phyloP scores from a whole-genome alignment of 1,140 invertebrate genomes.

The Hyles euphorbiae region DNA sequence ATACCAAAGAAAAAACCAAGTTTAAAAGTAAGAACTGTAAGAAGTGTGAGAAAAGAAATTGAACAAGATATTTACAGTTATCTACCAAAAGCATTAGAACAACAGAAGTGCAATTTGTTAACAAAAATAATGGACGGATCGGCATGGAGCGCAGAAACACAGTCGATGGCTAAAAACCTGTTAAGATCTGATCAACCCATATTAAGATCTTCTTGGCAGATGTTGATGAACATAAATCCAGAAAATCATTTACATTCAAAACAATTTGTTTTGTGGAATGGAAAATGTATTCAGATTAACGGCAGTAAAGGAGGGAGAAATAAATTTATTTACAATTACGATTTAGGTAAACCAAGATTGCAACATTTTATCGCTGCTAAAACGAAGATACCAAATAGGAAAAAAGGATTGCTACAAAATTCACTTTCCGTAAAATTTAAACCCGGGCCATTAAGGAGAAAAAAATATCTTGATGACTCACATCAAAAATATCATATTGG shows the following conservation, averaged over 20 bases:
- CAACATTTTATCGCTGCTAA: slow-evolving; percentile 20
- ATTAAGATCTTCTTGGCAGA: slow-evolving; percentile 55
- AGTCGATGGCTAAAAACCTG: slow-evolving; percentile 43
- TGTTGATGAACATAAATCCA: slow-evolving; percentile 62
- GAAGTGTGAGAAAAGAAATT: slow-evolving; percentile 47
- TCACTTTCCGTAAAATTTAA: slow-evolving; percentile 61
- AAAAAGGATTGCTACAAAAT: slow-evolving; percentile 39
- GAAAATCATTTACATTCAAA: slow-evolving; percentile 32
- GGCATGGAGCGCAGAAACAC: slow-evolving; percentile 45
- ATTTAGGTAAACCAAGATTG: slow-evolving; percentile 28
- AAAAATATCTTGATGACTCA: slow-evolving; percentile 51
- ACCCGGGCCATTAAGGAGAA: slow-evolving; percentile 55
- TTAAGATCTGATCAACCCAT: slow-evolving; percentile 41
- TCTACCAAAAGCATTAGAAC: slow-evolving; percentile 46
- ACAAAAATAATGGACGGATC: slow-evolving; percentile 51
- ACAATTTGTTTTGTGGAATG: slow-evolving; percentile 58
- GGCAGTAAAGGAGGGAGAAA: slow-evolving; percentile 55
- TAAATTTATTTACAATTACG: slow-evolving; percentile 51
- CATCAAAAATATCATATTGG: slow-evolving; percentile 60
- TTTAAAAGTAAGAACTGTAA: slow-evolving; percentile 57
- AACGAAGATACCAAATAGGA: slow-evolving; percentile 24
- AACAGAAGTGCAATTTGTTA: slow-evolving; percentile 50
- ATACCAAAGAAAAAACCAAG: slow-evolving; percentile 51
- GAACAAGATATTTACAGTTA: slow-evolving; percentile 48
- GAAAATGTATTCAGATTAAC: slow-evolving; percentile 50